A percentile compares a stretch with the other conserved stretches of the same genome.
phyloP scores from a whole-genome alignment of 2,888 invertebrate genomes.

The Sarcophaga rosellei region DNA sequence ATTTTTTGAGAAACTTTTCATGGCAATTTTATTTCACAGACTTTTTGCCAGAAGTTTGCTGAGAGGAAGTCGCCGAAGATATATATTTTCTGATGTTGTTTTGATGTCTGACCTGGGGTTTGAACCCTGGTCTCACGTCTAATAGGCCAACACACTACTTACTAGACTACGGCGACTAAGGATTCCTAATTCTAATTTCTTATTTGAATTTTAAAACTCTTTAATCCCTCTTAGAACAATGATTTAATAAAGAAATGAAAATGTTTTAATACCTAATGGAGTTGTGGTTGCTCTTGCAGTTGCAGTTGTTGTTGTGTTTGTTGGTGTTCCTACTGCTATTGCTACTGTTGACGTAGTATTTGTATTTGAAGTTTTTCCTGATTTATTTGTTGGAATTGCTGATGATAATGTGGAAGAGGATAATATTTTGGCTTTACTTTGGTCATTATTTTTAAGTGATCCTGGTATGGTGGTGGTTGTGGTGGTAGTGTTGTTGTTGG shows the following conservation, averaged over 20 bases:
- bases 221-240: neutral
- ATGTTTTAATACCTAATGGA: constrained; percentile 2
- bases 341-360: neutral
- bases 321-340: constrained; percentile 38
- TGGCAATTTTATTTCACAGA: no score
- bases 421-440: constrained; percentile 43
- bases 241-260: constrained; percentile 15
- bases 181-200: no score
- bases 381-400: constrained; percentile 37
- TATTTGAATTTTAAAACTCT: neutral
- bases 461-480: constrained; percentile 49
- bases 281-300: constrained; percentile 41
- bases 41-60: no score
- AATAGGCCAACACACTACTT: no score
- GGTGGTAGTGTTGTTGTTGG: constrained; percentile 50
- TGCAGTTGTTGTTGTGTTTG: constrained; percentile 49
- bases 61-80: no score
- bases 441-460: constrained; percentile 43
- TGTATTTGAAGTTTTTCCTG: constrained; percentile 14
- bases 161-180: no score
- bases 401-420: constrained; percentile 46
- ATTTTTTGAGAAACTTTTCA: no score
- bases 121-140: no score
- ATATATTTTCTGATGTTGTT: no score
- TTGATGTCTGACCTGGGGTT: no score